These are phyloP conservation scores for Trachelipus rathkii DNA, from an alignment of 1,140 invertebrate species.

Conservation along the genomic window DNA sequence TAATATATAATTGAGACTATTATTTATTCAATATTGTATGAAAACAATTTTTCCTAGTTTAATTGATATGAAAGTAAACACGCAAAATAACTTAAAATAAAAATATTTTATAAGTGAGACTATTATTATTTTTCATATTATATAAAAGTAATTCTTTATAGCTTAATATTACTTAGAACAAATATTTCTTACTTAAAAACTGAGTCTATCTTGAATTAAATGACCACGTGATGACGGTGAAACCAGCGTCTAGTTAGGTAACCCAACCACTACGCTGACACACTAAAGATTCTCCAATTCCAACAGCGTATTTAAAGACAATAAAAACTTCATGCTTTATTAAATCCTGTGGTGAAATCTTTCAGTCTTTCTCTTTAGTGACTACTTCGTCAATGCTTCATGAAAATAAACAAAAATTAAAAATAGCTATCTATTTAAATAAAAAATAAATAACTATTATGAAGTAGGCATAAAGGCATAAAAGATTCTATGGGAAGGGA, in stretches of 20 bases:
- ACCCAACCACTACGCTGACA: not conserved
- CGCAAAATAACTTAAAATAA: not conserved
- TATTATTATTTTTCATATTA: not conserved
- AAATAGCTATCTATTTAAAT: too few relatives aligned
- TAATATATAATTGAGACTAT: not conserved
- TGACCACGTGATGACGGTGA: not conserved
- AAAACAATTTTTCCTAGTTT: not conserved
- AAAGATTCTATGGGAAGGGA: too few relatives aligned
- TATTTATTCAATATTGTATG: not conserved
- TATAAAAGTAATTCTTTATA: not conserved
- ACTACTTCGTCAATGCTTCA: too few relatives aligned
- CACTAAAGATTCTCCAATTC: not conserved
- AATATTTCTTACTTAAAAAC: not conserved
- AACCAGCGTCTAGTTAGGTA: conserved; percentile 2
- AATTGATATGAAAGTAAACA: not conserved
- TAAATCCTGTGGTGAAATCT: not conserved
- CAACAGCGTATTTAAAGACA: not conserved
- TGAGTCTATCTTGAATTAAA: not conserved
- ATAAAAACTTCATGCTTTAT: not conserved
- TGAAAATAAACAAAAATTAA: too few relatives aligned
- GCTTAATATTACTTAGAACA: not conserved
- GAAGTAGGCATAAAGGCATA: too few relatives aligned
- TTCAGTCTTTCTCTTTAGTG: too few relatives aligned
- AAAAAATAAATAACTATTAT: too few relatives aligned
- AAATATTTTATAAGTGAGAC: not conserved